Conservation (phyloP, 2,113 vertebrate species). For the Forbesichthys agassizii region DNA sequence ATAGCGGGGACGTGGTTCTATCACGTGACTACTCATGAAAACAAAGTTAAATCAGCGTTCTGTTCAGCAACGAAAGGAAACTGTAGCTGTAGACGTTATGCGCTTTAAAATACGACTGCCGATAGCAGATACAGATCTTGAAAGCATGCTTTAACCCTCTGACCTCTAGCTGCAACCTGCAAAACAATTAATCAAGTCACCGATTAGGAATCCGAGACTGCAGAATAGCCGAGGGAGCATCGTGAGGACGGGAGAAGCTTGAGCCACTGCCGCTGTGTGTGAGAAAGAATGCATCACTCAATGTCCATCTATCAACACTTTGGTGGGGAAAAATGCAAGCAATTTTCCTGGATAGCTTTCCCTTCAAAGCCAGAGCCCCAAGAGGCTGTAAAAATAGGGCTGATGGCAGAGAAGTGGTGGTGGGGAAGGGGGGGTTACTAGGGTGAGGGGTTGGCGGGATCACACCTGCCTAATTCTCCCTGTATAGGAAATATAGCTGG, state of each 20-base stretch:
- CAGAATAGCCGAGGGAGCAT: constrained; percentile 15
- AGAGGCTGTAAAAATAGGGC: constrained; percentile 68
- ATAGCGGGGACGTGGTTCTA: constrained; percentile 10
- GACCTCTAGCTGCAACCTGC: constrained; percentile 30
- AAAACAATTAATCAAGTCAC: constrained; percentile 49
- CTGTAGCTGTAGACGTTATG: constrained; percentile 1
- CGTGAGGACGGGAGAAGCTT: not conserved
- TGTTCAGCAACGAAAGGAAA: constrained; percentile 18
- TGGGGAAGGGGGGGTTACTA: not conserved
- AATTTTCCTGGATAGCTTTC: constrained; percentile 71
- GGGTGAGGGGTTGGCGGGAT: constrained; percentile 31
- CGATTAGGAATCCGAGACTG: constrained; percentile 46
- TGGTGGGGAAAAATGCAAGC: constrained; percentile 61
- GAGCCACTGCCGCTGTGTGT: constrained; percentile 47
- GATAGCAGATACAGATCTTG: constrained; percentile 18
- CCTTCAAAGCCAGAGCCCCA: constrained; percentile 65
- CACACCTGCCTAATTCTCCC: constrained; percentile 56
- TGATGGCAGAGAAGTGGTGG: constrained; percentile 1
- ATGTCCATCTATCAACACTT: constrained; percentile 67
- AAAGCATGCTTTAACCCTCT: constrained; percentile 37
- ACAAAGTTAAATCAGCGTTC: constrained; percentile 22
- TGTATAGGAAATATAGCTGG: not conserved
- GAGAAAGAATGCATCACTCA: constrained; percentile 59
- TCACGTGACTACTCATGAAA: constrained; percentile 30
- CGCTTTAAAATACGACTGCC: constrained; percentile 9